Percentiles rank a stretch among this genome's conserved stretches.
phyloP scores from a whole-genome alignment of 2,113 vertebrate species.

The Hylia prasina region DNA sequence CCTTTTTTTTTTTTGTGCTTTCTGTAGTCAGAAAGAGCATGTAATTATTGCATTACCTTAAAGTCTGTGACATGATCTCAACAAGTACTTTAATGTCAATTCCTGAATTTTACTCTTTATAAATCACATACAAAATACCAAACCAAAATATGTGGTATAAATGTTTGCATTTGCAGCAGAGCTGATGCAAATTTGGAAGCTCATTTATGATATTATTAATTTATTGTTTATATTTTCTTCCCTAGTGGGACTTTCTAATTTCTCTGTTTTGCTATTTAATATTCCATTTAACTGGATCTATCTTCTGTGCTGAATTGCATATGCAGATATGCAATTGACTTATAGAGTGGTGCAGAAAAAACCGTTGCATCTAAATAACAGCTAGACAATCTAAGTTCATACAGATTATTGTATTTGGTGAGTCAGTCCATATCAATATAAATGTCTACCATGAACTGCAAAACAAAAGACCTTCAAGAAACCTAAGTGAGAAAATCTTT shows the following conservation, averaged over 20 bases:
- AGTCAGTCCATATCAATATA: neutral
- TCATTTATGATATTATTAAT: neutral
- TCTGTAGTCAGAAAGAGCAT: neutral
- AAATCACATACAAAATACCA: neutral
- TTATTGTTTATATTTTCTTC: neutral
- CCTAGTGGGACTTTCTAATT: neutral
- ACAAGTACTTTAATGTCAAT: neutral
- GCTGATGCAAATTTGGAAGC: neutral
- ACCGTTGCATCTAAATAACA: neutral
- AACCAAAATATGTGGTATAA: neutral
- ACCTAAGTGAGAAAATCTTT: neutral
- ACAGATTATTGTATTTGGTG: neutral
- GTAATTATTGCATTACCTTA: neutral
- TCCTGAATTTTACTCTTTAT: neutral
- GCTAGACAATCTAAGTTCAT: neutral
- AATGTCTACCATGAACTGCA: neutral
- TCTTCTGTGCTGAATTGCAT: neutral
- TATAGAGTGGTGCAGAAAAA: neutral
- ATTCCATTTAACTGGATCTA: neutral
- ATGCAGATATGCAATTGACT: neutral
- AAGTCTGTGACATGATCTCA: neutral
- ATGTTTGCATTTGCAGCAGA: neutral
- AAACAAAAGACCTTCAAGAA: neutral
- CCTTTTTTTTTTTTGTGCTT: neutral
- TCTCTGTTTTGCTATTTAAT: neutral